These are phyloP conservation scores for Archips crataeganus DNA, from an alignment of 2,888 invertebrate genomes.

Conservation along the genomic window DNA sequence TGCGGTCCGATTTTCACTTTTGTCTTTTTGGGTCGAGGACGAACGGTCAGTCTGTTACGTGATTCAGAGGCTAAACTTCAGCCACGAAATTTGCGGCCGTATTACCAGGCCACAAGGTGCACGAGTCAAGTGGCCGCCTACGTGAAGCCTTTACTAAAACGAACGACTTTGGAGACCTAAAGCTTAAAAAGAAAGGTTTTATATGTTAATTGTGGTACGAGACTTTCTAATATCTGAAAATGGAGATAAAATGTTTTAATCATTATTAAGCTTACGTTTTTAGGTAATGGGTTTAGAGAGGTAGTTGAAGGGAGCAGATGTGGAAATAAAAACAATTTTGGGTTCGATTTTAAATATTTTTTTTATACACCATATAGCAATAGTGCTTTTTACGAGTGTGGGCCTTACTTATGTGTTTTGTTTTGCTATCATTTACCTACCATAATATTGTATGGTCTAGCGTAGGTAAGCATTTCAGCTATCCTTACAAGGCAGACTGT, in stretches of 20 bases:
- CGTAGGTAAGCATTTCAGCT: too few species aligned
- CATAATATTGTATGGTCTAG: too few species aligned
- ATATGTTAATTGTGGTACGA: conserved; percentile 14
- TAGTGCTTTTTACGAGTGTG: too few species aligned
- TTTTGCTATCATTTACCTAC: too few species aligned
- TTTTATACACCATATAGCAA: too few species aligned
- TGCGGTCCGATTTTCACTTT: conserved; percentile 75
- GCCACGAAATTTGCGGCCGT: conserved; percentile 10
- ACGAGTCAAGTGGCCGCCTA: conserved; percentile 15
- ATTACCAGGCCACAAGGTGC: conserved; percentile 11
- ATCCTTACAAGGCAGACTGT: too few species aligned
- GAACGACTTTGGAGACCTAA: conserved; percentile 28
- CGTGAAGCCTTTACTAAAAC: conserved; percentile 23
- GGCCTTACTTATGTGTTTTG: too few species aligned
- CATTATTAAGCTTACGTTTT: neutral
- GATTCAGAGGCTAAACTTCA: conserved; percentile 49
- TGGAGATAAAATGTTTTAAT: conserved; percentile 1
- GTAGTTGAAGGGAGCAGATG: too few species aligned
- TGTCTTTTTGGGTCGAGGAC: conserved; percentile 78
- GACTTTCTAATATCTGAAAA: conserved; percentile 31
- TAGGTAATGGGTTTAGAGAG: too few species aligned
- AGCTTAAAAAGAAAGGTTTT: conserved; percentile 29
- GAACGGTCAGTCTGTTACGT: conserved; percentile 58
- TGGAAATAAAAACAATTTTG: too few species aligned
- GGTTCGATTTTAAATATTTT: too few species aligned